Percentiles rank a stretch among this genome's conserved stretches.
Evolutionary conservation across 1,140 invertebrate species (phyloP).

Genomic region (Eufriesea mexicana): DNA sequence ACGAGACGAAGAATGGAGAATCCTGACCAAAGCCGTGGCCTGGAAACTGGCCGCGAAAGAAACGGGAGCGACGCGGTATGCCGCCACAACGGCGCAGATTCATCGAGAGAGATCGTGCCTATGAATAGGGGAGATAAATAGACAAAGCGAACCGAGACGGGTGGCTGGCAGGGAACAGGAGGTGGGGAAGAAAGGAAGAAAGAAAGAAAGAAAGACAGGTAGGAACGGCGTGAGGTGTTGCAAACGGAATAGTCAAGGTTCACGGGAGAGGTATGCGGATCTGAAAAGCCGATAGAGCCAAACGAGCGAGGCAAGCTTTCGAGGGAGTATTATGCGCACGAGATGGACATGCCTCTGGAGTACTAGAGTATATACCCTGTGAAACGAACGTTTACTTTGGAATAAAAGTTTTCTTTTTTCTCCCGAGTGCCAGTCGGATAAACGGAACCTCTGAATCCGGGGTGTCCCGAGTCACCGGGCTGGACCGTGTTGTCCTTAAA

Average conservation of each 20-base stretch:
- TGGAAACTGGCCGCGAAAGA: constrained; percentile 34
- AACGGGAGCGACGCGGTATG: constrained; percentile 36
- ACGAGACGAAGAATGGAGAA: neutral
- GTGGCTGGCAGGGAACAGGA: neutral
- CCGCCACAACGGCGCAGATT: constrained; percentile 31
- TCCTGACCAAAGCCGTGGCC: neutral
- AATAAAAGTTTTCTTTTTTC: too few relatives aligned
- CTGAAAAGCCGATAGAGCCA: constrained; percentile 53
- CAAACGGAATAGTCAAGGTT: constrained; percentile 67
- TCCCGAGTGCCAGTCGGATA: too few relatives aligned
- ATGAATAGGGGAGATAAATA: constrained; percentile 57
- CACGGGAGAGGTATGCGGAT: constrained; percentile 68
- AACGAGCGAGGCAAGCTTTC: constrained; percentile 35
- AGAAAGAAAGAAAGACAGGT: constrained; percentile 39
- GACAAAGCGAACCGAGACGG: neutral
- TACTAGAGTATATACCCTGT: neutral
- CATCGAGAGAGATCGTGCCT: constrained; percentile 44
- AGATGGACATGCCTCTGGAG: neutral
- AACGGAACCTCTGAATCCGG: too few relatives aligned
- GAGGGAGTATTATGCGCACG: constrained; percentile 22
- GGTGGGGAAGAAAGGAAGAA: neutral
- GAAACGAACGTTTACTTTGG: neutral
- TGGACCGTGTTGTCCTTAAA: too few relatives aligned
- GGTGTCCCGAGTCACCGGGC: too few relatives aligned
- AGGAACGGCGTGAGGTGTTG: constrained; percentile 50